These are phyloP conservation scores for Pachyrhynchus sulphureomaculatus DNA, from an alignment of 1,140 invertebrate genomes.

Conservation along the genomic window DNA sequence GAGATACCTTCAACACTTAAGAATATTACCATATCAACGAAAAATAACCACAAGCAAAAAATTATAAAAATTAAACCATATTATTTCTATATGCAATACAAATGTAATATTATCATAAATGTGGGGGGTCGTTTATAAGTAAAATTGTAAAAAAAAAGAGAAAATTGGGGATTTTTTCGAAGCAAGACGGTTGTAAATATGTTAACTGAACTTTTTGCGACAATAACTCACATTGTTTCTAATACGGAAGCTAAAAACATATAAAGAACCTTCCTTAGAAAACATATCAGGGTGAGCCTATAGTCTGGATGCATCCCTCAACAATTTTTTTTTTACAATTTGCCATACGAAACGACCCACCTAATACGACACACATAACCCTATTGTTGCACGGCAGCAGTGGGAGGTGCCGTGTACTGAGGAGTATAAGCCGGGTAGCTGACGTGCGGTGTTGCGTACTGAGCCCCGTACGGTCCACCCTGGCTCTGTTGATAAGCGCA, in stretches of 20 bases:
- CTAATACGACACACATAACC: background rate
- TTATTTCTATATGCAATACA: constrained; percentile 9
- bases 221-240: too few species aligned
- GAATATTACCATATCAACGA: background rate
- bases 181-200: too few species aligned
- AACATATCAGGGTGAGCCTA: too few species aligned
- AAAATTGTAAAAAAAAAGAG: constrained; percentile 2
- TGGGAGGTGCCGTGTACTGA: constrained; percentile 53
- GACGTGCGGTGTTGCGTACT: constrained; percentile 43
- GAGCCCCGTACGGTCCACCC: constrained; percentile 54
- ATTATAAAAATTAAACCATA: constrained; percentile 3
- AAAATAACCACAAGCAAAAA: constrained; percentile 1
- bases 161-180: too few species aligned
- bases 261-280: too few species aligned
- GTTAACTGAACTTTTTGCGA: too few species aligned
- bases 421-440: constrained; percentile 51
- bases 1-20: constrained; percentile 6
- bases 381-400: constrained; percentile 51
- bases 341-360: background rate
- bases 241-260: too few species aligned
- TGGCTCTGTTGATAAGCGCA: constrained; percentile 62
- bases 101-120: background rate
- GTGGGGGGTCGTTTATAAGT: background rate
- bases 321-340: background rate
- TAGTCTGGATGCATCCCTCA: too few species aligned